These are phyloP conservation scores for Momotus momota DNA, from an alignment of 2,797 vertebrate genomes.

Conservation along the genomic window DNA sequence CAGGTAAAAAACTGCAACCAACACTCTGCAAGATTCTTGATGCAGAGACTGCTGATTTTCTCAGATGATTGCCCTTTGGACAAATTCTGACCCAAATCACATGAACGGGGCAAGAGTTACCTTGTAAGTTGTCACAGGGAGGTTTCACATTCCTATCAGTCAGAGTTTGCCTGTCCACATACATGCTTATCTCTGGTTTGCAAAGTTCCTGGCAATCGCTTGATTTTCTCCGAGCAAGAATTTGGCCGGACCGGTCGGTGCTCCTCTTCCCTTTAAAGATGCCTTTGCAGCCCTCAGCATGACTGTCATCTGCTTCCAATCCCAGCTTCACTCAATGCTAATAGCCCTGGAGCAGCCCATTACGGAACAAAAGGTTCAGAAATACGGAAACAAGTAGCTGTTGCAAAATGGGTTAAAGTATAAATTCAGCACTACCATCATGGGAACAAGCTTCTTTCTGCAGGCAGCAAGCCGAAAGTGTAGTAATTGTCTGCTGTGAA, in stretches of 20 bases:
- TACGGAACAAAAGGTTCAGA: not conserved
- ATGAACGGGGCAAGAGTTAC: not conserved
- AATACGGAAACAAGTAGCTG: not conserved
- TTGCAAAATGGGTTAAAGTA: not conserved
- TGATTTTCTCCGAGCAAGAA: not conserved
- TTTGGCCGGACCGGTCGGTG: fast-evolving
- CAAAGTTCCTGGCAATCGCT: not conserved
- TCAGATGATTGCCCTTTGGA: not conserved
- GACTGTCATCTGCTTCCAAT: not conserved
- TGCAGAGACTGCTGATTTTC: not conserved
- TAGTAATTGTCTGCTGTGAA: fast-evolving
- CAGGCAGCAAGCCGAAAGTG: not conserved
- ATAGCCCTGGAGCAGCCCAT: not conserved
- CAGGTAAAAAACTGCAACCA: not conserved
- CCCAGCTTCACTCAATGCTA: not conserved
- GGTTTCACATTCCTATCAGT: not conserved
- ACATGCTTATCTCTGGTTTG: not conserved
- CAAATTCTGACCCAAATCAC: not conserved
- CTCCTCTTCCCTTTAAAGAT: not conserved
- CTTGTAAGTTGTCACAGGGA: not conserved
- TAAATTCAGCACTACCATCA: not conserved
- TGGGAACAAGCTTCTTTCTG: not conserved
- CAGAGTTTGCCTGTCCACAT: not conserved
- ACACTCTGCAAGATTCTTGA: not conserved
- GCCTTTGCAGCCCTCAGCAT: not conserved